These are phyloP conservation scores for Corythornis madagascariensis DNA, from an alignment of 2,113 vertebrate genomes.

Conservation along the genomic window DNA sequence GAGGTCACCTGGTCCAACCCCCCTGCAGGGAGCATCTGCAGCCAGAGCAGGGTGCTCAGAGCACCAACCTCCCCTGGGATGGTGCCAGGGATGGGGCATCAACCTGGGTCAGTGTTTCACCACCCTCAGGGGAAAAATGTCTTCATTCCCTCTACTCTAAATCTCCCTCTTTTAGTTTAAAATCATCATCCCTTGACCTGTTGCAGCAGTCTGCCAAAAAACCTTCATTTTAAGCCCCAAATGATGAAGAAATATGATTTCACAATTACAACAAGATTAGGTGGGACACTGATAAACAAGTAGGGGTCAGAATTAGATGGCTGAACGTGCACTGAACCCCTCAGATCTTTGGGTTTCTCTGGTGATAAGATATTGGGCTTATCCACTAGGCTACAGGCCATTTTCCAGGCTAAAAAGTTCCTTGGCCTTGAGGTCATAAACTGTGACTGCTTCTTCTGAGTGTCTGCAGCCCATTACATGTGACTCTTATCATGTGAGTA, in stretches of 20 bases:
- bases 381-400: not conserved
- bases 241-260: not conserved
- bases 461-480: not conserved
- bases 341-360: not conserved
- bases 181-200: not conserved
- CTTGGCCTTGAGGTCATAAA: not conserved
- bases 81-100: no score
- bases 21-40: not conserved
- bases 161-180: no score
- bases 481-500: constrained; percentile 1
- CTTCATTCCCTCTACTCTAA: no score
- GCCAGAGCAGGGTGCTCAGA: not conserved
- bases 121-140: no score
- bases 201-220: not conserved
- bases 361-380: not conserved
- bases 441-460: not conserved
- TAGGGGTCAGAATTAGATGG: not conserved
- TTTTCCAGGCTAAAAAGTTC: not conserved
- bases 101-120: no score
- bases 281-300: rapidly evolving
- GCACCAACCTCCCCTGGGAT: not conserved
- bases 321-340: not conserved
- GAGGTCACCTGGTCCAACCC: not conserved
- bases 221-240: not conserved
- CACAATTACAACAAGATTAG: not conserved